Evolutionary conservation across 1,140 invertebrate genomes (phyloP).

Genomic region (Dolichoris vasculosae): DNA sequence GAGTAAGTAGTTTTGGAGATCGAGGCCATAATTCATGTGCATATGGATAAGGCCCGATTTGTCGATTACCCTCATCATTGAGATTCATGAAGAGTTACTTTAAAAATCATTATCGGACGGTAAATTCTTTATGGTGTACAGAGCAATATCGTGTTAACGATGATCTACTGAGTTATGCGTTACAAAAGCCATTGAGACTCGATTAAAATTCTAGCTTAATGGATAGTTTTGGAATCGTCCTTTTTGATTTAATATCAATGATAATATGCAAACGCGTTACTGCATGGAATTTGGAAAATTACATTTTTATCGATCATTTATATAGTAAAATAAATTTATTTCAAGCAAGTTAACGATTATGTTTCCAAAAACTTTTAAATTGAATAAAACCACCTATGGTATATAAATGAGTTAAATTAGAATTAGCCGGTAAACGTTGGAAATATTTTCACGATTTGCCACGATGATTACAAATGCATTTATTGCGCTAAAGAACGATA

Average conservation of each 20-base stretch:
- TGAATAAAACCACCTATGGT: too few relatives aligned
- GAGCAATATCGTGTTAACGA: not conserved
- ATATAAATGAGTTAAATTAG: not conserved
- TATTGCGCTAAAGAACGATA: too few relatives aligned
- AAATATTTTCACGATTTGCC: not conserved
- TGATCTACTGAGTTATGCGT: not conserved
- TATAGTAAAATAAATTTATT: not conserved
- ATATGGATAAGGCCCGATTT: conserved; percentile 6
- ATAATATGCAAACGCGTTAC: not conserved
- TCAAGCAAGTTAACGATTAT: not conserved
- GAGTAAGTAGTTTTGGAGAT: not conserved
- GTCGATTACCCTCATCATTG: conserved; percentile 1
- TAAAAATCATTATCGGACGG: not conserved
- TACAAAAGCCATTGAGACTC: not conserved
- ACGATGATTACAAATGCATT: too few relatives aligned
- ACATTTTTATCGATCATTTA: not conserved
- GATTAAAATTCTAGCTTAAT: not conserved
- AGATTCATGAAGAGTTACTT: not conserved
- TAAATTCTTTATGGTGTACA: not conserved
- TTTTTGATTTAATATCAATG: not conserved
- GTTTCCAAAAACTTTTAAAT: not conserved
- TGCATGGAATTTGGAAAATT: not conserved
- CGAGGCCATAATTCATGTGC: not conserved
- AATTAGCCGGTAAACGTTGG: not conserved
- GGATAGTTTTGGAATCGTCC: not conserved